Base-by-base conservation (phyloP, 2,113 vertebrate species). In the Poeciliopsis retropinna region DNA sequence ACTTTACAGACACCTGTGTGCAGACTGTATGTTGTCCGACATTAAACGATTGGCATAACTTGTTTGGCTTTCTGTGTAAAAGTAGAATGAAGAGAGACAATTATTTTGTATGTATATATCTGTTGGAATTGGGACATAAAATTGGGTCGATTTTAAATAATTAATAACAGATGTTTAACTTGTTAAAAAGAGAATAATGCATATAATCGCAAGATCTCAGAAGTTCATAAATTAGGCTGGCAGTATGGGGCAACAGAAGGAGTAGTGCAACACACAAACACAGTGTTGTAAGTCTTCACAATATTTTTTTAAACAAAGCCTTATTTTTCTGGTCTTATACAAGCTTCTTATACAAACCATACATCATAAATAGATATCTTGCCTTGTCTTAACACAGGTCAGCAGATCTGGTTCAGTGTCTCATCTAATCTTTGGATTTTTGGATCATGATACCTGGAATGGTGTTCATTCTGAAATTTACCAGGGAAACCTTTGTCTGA, bases 31-130 rank as follows among this genome's bases (percentile, higher is more conserved):
- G 78, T 68, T 88, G 75, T 84, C 67, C 79, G 72, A 73, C 71
- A 64, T 82, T 84, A 88, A 85, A 74, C 80, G 75, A 68, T 67
- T 5, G 39, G 47, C 76, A 84, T 71, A 75, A 83, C 68, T 86
- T 73, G 75, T 80, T 85, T 72, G 57, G 1, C 7, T 84, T 84
- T 78, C 73, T 30, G 70, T 67, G 3, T 25, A 47, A 64, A 57
- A n/a, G 71, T 54, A 54, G 19, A 30, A 31, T 41, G 29, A 61
- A 65, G 25, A 73, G 29, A 30, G 44, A 5, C 44, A 4, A 19
- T 47, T 47, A 47, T 47, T 47, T 47, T 47, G 39, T 41, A 41
- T 19, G 44, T 47, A 47, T 47, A 22, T 1, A 19, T 17, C 5
- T 47, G 44, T 47, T 47, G 44, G 44, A 5, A 47, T 17, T 5